phyloP scores from a whole-genome alignment of 1,140 invertebrate species.

The Nymphalis io region DNA sequence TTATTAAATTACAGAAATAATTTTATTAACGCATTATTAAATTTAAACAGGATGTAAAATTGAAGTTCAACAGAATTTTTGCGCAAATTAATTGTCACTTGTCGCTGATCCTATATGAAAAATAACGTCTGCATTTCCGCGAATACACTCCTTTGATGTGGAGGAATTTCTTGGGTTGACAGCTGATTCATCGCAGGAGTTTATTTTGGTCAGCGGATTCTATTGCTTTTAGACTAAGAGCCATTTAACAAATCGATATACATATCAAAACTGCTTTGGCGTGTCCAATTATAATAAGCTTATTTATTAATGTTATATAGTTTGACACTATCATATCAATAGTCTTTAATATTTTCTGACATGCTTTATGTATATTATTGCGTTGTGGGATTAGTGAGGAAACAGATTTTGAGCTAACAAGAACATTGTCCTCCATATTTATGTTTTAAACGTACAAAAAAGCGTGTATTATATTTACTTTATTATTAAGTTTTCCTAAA shows the following conservation, averaged over 20 bases:
- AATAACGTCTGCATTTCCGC: conserved; percentile 50
- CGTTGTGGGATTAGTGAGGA: too few species aligned
- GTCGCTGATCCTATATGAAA: conserved; percentile 40
- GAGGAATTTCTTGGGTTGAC: conserved; percentile 65
- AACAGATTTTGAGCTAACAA: too few species aligned
- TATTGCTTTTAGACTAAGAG: conserved; percentile 33
- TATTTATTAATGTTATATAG: too few species aligned
- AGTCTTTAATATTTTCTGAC: too few species aligned
- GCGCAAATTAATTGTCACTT: conserved; percentile 31
- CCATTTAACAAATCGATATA: neutral
- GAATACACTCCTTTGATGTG: conserved; percentile 68
- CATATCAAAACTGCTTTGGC: neutral
- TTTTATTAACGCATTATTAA: too few species aligned
- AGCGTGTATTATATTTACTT: too few species aligned
- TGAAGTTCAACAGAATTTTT: conserved; percentile 8
- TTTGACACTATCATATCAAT: too few species aligned
- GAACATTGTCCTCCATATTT: too few species aligned
- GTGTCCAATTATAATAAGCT: too few species aligned
- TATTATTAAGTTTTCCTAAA: too few species aligned
- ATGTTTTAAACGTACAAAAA: too few species aligned
- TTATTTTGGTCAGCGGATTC: conserved; percentile 60
- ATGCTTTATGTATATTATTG: too few species aligned
- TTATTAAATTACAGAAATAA: neutral
- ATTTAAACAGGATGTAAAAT: conserved; percentile 17
- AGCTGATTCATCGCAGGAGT: conserved; percentile 62